Base-by-base conservation (phyloP, 2,797 vertebrate species). In the Anas acuta region DNA sequence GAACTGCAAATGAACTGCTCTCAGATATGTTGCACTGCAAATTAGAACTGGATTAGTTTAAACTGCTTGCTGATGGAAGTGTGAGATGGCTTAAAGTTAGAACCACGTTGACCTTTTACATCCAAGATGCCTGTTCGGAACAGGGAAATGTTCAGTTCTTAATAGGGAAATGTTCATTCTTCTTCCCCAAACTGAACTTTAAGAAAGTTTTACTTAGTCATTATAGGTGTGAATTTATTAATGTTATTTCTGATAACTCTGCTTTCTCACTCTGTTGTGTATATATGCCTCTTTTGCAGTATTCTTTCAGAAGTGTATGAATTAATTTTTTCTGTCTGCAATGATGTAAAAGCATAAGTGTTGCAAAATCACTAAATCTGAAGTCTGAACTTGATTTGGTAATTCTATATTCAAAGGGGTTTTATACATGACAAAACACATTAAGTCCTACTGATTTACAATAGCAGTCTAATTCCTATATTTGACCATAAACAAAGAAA, bases 401-500 rank as follows among this genome's bases (percentile, higher is more conserved):
- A 88, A 33, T 92, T 81, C 43, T 75, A 0, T n/a, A 60, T 69
- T 85, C 37, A 6, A 39, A 19, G 45, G 11, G 16, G 12, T 33
- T 67, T 33, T 49, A 49, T 35, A 18, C 62, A 32, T 79, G 84
- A 70, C 67, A 87, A 84, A 78, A 73, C 26, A 70, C 28, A 49
- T 71, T 2, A 66, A 87, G 9, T 82, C 18, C 32, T 84, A 47
- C 47, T 84, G 56, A 89, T 75, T 64, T 8, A 26, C 7, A 1
- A 1, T 43, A 66, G 54, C 51, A 84, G 13, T 75, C 67, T 76
- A 3, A 74, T 65, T 85, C 41, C 72, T 94, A 0, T 69, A 61
- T 94, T 92, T 77, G 66, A 61, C 18, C 35, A 53, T 41, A 74
- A 94, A 62, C 14, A 86, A 80, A 85, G 32, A 89, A 89, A 90